Conservation (phyloP, 2,797 vertebrate genomes). For the Ceryle rudis region DNA sequence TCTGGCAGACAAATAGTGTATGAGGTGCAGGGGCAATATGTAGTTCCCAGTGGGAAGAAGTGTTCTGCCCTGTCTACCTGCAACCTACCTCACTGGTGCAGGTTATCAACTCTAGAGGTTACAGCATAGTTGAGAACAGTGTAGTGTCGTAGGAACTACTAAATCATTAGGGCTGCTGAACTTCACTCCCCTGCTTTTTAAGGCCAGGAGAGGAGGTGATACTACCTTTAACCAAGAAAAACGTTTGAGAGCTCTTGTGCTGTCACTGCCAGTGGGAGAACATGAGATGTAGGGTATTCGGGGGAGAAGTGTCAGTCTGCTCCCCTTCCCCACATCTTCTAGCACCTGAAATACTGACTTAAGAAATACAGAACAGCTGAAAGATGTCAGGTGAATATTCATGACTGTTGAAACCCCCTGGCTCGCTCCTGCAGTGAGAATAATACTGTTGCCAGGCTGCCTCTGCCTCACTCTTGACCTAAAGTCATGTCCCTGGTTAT, state of each 20-base stretch:
- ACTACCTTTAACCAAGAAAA: not conserved
- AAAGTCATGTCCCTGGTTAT: not conserved
- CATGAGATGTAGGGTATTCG: not conserved
- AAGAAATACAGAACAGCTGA: not conserved
- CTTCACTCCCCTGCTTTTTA: not conserved
- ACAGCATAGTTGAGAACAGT: not conserved
- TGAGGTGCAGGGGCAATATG: not conserved
- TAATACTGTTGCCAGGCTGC: not conserved
- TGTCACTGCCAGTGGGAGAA: not conserved
- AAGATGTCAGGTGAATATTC: not conserved
- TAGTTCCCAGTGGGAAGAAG: not conserved
- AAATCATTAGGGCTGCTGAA: not conserved
- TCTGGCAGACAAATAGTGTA: not conserved
- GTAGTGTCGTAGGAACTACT: not conserved
- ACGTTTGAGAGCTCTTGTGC: not conserved
- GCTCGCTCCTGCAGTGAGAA: not conserved
- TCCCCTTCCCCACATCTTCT: not conserved
- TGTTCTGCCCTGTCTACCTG: not conserved
- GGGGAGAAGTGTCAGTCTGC: not conserved
- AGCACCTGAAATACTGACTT: not conserved
- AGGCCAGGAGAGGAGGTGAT: not conserved
- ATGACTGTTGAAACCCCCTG: not conserved
- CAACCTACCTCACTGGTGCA: not conserved
- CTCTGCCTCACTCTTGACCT: not conserved
- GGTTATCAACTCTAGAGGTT: accelerated